phyloP scores from a whole-genome alignment of 2,888 invertebrate genomes.

The Eurois occulta region DNA sequence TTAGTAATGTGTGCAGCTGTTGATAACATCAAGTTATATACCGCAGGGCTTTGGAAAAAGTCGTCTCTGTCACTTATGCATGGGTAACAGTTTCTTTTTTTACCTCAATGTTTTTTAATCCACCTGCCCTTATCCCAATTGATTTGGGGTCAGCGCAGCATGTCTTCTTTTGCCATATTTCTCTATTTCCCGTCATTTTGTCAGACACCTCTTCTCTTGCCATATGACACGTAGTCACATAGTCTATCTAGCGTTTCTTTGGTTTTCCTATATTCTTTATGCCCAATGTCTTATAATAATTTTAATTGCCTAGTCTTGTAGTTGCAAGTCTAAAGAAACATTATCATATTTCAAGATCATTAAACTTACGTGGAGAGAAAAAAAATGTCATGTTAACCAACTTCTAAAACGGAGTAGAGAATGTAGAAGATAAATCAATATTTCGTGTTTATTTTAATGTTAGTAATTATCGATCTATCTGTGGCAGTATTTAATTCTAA shows the following conservation, averaged over 20 bases:
- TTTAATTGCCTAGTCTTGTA: not conserved
- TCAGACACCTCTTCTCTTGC: not conserved
- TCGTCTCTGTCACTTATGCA: not conserved
- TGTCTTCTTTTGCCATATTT: not conserved
- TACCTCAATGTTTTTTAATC: not conserved
- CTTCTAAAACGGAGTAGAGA: not conserved
- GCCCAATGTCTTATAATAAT: not conserved
- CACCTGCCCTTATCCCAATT: not conserved
- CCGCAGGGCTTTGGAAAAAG: not conserved
- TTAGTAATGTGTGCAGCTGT: not conserved
- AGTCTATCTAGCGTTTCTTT: not conserved
- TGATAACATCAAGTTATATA: not conserved
- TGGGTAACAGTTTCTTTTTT: not conserved
- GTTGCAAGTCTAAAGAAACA: not conserved
- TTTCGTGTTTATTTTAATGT: not conserved
- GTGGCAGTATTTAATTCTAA: not conserved
- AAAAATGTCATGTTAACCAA: not conserved
- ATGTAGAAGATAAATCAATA: not conserved
- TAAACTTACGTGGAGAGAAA: not conserved
- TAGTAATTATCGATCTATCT: not conserved
- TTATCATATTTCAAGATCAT: not conserved
- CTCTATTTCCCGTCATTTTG: not conserved
- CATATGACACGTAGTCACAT: no score
- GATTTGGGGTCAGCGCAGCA: not conserved
- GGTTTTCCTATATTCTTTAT: not conserved